Conservation (phyloP, 2,797 vertebrate genomes). For the Denticeps clupeoides region DNA sequence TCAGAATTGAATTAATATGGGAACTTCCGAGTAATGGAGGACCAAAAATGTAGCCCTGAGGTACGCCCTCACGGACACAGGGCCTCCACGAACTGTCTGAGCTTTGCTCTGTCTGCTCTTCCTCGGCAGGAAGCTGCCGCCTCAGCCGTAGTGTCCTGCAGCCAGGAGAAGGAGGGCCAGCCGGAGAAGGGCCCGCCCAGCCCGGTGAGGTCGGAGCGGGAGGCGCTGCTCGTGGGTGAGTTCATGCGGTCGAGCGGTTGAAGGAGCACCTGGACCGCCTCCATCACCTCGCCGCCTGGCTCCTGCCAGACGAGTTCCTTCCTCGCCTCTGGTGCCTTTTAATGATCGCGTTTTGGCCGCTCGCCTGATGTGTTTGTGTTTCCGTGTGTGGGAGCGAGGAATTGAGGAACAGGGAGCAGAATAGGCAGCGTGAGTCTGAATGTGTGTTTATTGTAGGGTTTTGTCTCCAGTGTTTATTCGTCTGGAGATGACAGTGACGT, state of each 20-base stretch:
- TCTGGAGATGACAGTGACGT: too few relatives aligned
- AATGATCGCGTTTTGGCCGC: constrained; percentile 12
- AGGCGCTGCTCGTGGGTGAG: constrained; percentile 83
- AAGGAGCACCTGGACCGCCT: not conserved
- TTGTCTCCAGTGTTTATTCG: too few relatives aligned
- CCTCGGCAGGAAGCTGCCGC: constrained; percentile 56
- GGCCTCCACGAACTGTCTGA: too few relatives aligned
- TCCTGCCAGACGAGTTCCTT: constrained; percentile 14
- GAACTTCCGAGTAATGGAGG: too few relatives aligned
- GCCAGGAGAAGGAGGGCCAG: constrained; percentile 73
- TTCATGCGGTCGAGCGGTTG: not conserved
- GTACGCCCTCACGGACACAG: too few relatives aligned
- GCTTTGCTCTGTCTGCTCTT: constrained; percentile 11
- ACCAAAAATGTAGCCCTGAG: too few relatives aligned
- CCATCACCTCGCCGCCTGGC: too few relatives aligned
- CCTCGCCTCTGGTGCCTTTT: constrained; percentile 13
- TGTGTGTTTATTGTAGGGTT: not conserved
- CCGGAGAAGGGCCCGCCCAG: constrained; percentile 60
- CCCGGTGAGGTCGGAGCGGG: constrained; percentile 79
- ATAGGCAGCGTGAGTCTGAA: not conserved
- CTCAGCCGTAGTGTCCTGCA: constrained; percentile 66
- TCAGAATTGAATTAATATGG: too few relatives aligned
- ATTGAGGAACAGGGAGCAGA: too few relatives aligned
- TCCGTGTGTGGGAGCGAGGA: not conserved
- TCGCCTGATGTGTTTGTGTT: not conserved